Conservation (phyloP, 2,113 vertebrate species). For the Atractosteus spatula region DNA sequence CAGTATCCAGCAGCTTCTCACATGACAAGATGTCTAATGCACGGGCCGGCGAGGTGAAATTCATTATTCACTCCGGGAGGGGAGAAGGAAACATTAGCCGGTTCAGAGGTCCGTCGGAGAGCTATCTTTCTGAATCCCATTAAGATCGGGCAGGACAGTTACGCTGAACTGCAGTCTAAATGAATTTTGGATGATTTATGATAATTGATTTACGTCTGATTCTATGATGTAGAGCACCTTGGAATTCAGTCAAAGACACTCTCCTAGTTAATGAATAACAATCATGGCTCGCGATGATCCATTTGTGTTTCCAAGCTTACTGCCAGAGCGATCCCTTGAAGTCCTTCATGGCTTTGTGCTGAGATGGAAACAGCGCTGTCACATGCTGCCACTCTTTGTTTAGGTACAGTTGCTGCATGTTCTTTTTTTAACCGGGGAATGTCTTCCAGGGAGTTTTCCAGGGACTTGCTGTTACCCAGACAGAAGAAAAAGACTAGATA, state of each 20-base stretch:
- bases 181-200: slow-evolving; percentile 43
- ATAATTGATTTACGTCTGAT: slow-evolving; percentile 44
- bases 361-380: no score
- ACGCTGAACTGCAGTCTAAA: slow-evolving; percentile 24
- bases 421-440: no score
- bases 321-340: neutral
- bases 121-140: slow-evolving; percentile 27
- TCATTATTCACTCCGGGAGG: slow-evolving; percentile 6
- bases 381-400: no score
- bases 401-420: no score
- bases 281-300: neutral
- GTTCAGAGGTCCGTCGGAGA: slow-evolving; percentile 22
- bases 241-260: slow-evolving; percentile 1
- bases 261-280: slow-evolving; percentile 1
- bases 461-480: no score
- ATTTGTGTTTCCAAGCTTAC: neutral
- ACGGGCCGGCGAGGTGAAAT: slow-evolving; percentile 34
- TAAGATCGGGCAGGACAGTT: slow-evolving; percentile 9
- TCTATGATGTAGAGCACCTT: slow-evolving; percentile 20
- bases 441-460: no score
- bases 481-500: no score
- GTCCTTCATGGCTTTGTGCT: no score
- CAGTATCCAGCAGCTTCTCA: slow-evolving; percentile 23
- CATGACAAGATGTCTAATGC: slow-evolving; percentile 23
- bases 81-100: slow-evolving; percentile 24